Evolutionary conservation across 2,113 vertebrate genomes (phyloP), one percentile per base, ranked within the genome.

Genomic region (Festucalex cinctus): DNA sequence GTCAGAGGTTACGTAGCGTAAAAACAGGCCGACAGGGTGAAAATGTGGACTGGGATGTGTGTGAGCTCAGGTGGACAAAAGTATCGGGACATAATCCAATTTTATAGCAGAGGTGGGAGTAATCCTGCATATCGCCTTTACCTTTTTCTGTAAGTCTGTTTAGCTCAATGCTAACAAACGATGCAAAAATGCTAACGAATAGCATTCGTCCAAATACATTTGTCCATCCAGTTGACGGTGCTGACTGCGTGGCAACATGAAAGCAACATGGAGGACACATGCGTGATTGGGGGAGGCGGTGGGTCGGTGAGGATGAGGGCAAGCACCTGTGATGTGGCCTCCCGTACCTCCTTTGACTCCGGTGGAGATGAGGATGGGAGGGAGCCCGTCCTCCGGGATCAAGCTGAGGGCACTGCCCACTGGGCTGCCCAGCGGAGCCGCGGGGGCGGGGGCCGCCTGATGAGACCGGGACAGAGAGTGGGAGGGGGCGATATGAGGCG

Each of bases 321-420:
- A 92, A 91, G 91, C 90, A 92, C 91, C 92, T 92, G 91, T 90
- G 85, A 90, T 83, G 86, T 92, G 87, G 86, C 90, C 89, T 91
- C 90, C 89, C 91, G 84, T 92, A 98, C 97, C 97, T 97, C 97
- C 96, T 96, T 99, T 99, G 80, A 98, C 94, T 78, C 97, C 97
- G 17, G 96, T 98, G 88, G 97, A 98, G 88, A 98, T 99, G 83
- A 99, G 96, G 85, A 99, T 99, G 84, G 97, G 97, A 92, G 97
- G 97, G 87, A 98, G 97, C 24, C 97, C 97, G 83, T 99, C 95
- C 91, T 98, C 95, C 71, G 97, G 97, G 88, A 98, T 97, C 68
- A 98, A 93, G 70, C 97, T 98, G 92, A 98, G 89, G 70, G 96
- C 94, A 79, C 95, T 98, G 88, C 97, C 97, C 87, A 98, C 93